phyloP scores from a whole-genome alignment of 2,888 invertebrate genomes.

The Pristionchus maxplancki region DNA sequence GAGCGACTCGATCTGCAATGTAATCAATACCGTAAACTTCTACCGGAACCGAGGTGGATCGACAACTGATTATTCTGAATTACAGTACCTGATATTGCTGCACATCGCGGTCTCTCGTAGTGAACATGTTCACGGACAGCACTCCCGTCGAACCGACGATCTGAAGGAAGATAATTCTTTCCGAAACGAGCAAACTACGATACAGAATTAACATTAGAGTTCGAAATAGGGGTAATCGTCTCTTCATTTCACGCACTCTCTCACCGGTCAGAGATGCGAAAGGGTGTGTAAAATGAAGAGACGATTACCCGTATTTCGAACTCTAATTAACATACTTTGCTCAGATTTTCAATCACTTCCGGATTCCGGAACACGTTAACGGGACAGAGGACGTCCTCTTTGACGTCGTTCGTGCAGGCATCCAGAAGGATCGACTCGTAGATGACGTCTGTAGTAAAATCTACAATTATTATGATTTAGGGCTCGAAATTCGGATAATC shows the following conservation, averaged over 20 bases:
- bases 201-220: no score
- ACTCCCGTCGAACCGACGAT: not conserved
- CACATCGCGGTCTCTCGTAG: not conserved
- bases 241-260: no score
- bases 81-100: not conserved
- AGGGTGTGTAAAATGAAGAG: no score
- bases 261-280: no score
- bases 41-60: no score
- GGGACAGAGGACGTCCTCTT: not conserved
- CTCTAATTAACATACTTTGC: no score
- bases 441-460: not conserved
- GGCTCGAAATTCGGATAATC: no score
- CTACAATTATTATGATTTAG: no score
- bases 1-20: not conserved
- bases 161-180: not conserved
- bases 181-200: no score
- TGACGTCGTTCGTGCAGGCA: constrained; percentile 39
- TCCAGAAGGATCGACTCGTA: constrained; percentile 48
- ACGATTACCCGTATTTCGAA: no score
- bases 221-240: no score
- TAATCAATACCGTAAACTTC: no score
- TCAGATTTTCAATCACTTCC: not conserved
- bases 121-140: constrained; percentile 30
- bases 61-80: not conserved
- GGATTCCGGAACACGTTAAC: not conserved